Conservation (phyloP, 2,797 vertebrate genomes). For the Paramormyrops hopkinsi region DNA sequence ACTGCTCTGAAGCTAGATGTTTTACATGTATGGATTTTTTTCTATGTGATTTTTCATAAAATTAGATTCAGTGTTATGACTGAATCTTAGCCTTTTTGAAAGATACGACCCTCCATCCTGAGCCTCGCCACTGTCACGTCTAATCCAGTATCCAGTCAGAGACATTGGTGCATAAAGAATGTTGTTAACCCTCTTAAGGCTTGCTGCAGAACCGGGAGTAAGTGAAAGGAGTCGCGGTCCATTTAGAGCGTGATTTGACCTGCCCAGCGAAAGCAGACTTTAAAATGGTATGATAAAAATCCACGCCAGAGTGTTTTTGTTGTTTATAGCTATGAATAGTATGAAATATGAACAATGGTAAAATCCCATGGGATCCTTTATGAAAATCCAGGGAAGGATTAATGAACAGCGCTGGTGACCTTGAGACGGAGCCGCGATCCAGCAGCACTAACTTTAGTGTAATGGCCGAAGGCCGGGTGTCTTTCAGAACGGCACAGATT, state of each 20-base stretch:
- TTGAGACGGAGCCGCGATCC: not conserved
- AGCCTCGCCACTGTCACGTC: not conserved
- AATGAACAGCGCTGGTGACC: not conserved
- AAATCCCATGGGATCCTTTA: not conserved
- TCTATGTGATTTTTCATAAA: not conserved
- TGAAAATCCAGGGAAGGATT: not conserved
- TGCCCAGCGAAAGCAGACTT: not conserved
- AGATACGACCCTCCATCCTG: not conserved
- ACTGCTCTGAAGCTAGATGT: not conserved
- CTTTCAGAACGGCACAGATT: slow-evolving; percentile 25
- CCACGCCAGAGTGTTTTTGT: not conserved
- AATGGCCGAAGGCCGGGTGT: slow-evolving; percentile 40
- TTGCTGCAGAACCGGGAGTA: not conserved
- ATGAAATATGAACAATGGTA: not conserved
- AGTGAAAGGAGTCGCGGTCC: not conserved
- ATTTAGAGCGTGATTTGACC: not conserved
- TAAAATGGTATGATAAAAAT: not conserved
- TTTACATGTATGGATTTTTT: not conserved
- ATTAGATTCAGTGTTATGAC: not conserved
- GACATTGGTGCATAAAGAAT: not conserved
- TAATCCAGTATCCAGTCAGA: not conserved
- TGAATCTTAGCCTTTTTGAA: not conserved
- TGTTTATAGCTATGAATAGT: not conserved
- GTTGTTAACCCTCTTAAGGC: not conserved
- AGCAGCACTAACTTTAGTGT: not conserved